Conservation (phyloP, 2,113 vertebrate genomes). For the Pomatorhinus ruficollis region DNA sequence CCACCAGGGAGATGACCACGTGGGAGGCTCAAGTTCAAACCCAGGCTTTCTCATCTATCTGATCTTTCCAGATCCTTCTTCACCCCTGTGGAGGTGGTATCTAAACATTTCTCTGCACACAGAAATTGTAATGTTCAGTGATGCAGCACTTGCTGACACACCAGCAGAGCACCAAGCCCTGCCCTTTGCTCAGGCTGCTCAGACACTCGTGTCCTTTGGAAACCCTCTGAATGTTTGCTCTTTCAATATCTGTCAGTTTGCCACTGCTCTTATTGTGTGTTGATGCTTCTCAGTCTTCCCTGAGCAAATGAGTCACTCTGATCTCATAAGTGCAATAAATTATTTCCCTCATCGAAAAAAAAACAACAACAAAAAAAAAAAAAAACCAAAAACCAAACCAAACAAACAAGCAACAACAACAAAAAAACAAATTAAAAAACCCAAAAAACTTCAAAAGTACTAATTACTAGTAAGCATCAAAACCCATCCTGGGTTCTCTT, state of each 20-base stretch:
- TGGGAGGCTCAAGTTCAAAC: neutral
- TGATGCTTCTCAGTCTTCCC: neutral
- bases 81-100: neutral
- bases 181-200: neutral
- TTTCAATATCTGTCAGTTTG: neutral
- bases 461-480: neutral
- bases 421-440: neutral
- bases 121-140: neutral
- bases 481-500: neutral
- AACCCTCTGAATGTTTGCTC: neutral
- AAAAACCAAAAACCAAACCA: too few species aligned
- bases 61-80: neutral
- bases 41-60: neutral
- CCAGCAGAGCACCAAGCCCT: neutral
- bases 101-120: neutral
- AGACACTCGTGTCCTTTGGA: neutral
- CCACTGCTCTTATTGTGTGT: neutral
- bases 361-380: too few species aligned
- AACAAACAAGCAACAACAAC: too few species aligned
- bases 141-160: neutral
- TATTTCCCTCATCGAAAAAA: neutral
- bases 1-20: neutral
- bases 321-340: accelerated
- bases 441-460: neutral
- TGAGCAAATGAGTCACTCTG: neutral